Percentiles rank a stretch among this genome's conserved stretches.
Conservation (phyloP, 2,888 invertebrate genomes). For the Chymomyza procnemis region DNA sequence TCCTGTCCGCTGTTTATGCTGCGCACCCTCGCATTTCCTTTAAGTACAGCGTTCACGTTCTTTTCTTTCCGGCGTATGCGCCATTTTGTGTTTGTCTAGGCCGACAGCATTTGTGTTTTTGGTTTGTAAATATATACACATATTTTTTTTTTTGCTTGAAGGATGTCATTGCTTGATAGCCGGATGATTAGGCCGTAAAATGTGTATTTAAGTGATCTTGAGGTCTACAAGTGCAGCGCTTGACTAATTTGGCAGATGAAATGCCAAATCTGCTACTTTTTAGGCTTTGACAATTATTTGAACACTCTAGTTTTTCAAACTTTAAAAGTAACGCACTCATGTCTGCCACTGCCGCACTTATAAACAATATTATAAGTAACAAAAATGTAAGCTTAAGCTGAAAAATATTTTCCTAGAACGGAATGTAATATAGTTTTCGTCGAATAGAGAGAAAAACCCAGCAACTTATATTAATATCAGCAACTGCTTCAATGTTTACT, state of each 20-base stretch:
- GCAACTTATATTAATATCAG: neutral
- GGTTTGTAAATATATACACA: no score
- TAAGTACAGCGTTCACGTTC: neutral
- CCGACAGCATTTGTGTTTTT: neutral
- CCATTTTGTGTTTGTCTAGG: neutral
- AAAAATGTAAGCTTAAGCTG: no score
- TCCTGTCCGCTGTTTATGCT: neutral
- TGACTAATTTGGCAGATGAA: neutral
- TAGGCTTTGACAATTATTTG: no score
- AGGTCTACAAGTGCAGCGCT: neutral
- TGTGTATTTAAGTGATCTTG: conserved; percentile 46
- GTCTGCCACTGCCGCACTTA: no score
- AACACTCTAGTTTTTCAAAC: no score
- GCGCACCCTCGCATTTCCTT: neutral
- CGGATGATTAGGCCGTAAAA: conserved; percentile 60
- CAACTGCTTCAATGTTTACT: neutral
- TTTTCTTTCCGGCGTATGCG: neutral
- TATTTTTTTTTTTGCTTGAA: conserved; percentile 15
- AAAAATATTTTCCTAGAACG: no score
- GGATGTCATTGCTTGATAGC: conserved; percentile 52
- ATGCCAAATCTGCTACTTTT: neutral
- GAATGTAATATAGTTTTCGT: no score
- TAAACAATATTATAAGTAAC: no score
- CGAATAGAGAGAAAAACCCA: neutral
- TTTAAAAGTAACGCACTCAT: no score